A percentile compares a stretch with the other conserved stretches of the same genome.
phyloP scores from a whole-genome alignment of 2,797 vertebrate species.

The Xenops minutus region DNA sequence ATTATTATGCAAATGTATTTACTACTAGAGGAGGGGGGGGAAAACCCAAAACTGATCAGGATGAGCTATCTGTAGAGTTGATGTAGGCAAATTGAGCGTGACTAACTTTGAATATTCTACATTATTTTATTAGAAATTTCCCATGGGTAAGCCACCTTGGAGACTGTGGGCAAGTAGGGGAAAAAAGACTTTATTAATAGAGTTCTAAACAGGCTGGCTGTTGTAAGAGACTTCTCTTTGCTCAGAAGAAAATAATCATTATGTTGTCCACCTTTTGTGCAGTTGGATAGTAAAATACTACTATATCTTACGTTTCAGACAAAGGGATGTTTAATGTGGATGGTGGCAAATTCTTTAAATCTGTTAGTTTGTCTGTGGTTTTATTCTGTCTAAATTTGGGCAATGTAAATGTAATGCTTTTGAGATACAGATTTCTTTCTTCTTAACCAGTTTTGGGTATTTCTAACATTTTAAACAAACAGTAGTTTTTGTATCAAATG shows the following conservation, averaged over 20 bases:
- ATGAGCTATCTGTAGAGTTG: background rate
- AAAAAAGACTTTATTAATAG: rapidly evolving
- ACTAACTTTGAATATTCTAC: background rate
- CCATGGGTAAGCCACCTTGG: background rate
- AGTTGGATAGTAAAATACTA: background rate
- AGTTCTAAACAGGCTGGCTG: background rate
- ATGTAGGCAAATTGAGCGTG: background rate
- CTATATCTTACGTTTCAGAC: background rate
- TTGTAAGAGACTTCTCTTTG: background rate
- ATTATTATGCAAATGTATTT: background rate
- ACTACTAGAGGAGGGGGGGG: rapidly evolving
- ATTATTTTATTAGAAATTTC: background rate
- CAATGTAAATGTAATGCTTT: background rate
- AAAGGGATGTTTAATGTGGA: background rate
- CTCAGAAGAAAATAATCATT: background rate
- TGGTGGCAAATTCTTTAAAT: background rate
- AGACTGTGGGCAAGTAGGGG: background rate
- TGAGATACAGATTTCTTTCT: background rate
- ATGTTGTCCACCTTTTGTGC: rapidly evolving
- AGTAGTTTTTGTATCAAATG: background rate
- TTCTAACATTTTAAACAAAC: background rate
- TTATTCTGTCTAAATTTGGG: background rate
- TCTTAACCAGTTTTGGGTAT: background rate
- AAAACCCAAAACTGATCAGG: rapidly evolving
- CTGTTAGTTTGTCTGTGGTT: background rate